These are phyloP conservation scores for Gadopsis bispinosus DNA, from an alignment of 2,797 vertebrate species.

Conservation along the genomic window DNA sequence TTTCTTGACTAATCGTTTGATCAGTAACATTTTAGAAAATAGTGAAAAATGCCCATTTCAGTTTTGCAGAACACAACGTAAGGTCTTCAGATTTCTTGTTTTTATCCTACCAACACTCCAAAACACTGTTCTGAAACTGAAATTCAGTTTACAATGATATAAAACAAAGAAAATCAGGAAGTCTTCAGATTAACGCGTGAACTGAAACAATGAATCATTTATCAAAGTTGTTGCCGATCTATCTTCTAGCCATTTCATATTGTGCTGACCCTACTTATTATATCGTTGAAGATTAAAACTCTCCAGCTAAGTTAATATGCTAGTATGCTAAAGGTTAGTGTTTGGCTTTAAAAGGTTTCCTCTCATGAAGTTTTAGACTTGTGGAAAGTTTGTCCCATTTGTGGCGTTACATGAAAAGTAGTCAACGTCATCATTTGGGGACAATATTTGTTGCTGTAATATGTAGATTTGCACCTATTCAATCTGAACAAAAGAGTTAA, in stretches of 20 bases:
- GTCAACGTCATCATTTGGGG: too few relatives aligned
- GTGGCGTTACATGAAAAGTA: too few relatives aligned
- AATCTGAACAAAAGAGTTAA: not conserved
- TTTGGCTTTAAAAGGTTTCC: not conserved
- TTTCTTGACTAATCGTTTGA: not conserved
- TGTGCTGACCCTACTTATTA: too few relatives aligned
- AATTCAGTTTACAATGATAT: not conserved
- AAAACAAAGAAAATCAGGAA: not conserved
- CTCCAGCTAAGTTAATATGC: not conserved
- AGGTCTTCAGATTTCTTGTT: not conserved
- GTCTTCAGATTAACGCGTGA: not conserved
- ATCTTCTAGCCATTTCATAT: too few relatives aligned
- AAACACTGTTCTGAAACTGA: not conserved
- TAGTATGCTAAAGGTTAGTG: not conserved
- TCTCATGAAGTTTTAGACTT: not conserved
- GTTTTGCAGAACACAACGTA: not conserved
- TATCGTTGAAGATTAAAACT: too few relatives aligned
- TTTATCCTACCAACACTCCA: not conserved
- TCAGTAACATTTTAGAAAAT: not conserved
- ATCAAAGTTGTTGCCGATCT: not conserved
- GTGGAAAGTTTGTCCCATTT: too few relatives aligned
- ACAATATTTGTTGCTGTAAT: too few relatives aligned
- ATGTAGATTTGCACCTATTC: too few relatives aligned
- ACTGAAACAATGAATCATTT: not conserved
- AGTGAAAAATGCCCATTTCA: not conserved